Evolutionary conservation across 2,888 invertebrate species (phyloP).

Genomic region (Bombylius major): DNA sequence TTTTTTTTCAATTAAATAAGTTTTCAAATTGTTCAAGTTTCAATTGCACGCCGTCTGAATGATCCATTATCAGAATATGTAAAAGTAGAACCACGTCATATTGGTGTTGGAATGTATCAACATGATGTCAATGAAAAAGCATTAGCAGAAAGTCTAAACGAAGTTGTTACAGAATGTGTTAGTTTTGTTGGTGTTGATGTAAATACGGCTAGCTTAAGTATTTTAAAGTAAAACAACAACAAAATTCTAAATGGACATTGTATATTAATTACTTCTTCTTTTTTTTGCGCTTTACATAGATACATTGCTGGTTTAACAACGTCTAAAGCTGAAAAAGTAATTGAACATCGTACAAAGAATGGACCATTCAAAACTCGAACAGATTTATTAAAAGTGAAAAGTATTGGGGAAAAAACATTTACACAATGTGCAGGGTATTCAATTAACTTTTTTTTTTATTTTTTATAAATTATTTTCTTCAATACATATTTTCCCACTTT

Average conservation of each 20-base stretch:
- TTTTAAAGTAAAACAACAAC: conserved; percentile 50
- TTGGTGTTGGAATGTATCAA: conserved; percentile 93
- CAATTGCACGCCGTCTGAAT: conserved; percentile 75
- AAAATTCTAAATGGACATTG: not conserved
- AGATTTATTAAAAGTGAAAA: conserved; percentile 62
- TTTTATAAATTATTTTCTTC: not conserved
- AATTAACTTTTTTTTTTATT: conserved; percentile 38
- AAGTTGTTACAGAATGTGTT: conserved; percentile 78
- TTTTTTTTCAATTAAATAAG: not conserved
- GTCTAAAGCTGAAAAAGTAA: conserved; percentile 62
- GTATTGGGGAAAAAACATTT: conserved; percentile 72
- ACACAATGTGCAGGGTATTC: conserved; percentile 70
- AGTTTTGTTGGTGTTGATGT: conserved; percentile 89
- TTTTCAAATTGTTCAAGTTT: conserved; percentile 35
- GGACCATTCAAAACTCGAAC: conserved; percentile 60
- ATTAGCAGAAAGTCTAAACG: conserved; percentile 58
- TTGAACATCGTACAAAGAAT: conserved; percentile 57
- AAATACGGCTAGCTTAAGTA: conserved; percentile 71
- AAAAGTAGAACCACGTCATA: conserved; percentile 83
- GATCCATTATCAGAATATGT: conserved; percentile 87
- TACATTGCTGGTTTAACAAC: conserved; percentile 73
- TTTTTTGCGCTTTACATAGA: conserved; percentile 35
- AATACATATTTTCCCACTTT: conserved; percentile 8
- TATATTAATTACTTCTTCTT: not conserved
- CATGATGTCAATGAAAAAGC: conserved; percentile 75